A percentile compares a stretch with the other conserved stretches of the same genome.
Conservation (phyloP, 2,113 vertebrate genomes). For the Eulemur rufifrons region DNA sequence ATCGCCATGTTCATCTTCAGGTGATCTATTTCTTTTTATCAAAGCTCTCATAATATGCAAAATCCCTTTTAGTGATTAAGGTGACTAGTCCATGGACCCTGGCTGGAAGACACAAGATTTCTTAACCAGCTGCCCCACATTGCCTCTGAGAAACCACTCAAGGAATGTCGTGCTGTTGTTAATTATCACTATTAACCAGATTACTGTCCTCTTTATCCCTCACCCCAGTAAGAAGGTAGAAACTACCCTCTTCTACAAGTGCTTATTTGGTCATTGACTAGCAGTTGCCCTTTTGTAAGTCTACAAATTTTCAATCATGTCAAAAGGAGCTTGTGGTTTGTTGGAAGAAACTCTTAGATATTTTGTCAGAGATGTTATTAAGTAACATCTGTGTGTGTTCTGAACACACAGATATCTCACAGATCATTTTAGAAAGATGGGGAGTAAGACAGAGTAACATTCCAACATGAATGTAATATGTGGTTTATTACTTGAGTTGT, state of each 20-base stretch:
- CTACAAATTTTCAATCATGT: background rate
- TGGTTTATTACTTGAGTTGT: conserved; percentile 52
- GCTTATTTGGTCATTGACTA: background rate
- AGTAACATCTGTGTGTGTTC: background rate
- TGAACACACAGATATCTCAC: background rate
- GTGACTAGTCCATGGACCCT: background rate
- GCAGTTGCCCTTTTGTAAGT: background rate
- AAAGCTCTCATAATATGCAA: background rate
- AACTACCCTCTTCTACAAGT: background rate
- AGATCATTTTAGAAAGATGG: conserved; percentile 8
- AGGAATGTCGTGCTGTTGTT: background rate
- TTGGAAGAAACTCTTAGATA: background rate
- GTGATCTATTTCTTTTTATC: background rate
- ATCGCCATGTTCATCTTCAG: background rate
- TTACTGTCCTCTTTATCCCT: background rate
- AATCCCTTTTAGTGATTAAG: background rate
- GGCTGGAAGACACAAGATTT: background rate
- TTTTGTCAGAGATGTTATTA: background rate
- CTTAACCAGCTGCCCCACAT: background rate
- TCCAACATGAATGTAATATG: background rate
- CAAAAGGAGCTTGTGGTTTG: background rate
- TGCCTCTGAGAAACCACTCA: background rate
- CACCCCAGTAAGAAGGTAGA: background rate
- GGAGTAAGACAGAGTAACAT: background rate
- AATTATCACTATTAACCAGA: background rate